Conservation (phyloP, 2,113 vertebrate species). For the Sterrhoptilus dennistouni region DNA sequence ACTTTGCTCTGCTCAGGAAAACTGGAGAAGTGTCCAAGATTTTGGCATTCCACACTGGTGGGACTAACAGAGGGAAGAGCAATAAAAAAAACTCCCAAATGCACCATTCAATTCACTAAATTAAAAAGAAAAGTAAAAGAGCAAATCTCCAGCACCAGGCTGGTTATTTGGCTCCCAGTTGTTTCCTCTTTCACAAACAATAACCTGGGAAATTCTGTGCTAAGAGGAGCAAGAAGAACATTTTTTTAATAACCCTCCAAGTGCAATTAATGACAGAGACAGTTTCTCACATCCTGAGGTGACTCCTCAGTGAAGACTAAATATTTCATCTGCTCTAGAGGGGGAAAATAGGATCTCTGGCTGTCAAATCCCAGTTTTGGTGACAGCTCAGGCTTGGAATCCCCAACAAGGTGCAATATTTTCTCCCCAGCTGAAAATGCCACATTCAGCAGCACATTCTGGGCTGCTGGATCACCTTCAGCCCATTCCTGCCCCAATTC, state of each 20-base stretch:
- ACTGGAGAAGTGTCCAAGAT: not conserved
- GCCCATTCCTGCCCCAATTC: not conserved
- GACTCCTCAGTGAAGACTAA: not conserved
- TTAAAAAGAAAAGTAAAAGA: not conserved
- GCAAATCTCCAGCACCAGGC: not conserved
- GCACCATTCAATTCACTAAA: not conserved
- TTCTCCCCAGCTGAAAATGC: not conserved
- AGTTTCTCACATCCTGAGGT: not conserved
- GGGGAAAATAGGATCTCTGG: not conserved
- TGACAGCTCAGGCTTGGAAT: not conserved
- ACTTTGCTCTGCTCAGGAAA: not conserved
- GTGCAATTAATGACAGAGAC: not conserved
- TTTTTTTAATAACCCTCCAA: not conserved
- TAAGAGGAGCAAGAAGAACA: not conserved
- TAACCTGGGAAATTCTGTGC: not conserved
- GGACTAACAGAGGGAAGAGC: not conserved
- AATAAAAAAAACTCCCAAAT: not conserved
- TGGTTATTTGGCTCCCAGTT: not conserved
- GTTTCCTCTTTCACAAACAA: not conserved
- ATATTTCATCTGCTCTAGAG: not conserved
- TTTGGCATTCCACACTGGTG: not conserved
- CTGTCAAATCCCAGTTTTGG: not conserved
- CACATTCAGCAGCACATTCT: not conserved
- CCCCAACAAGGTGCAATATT: not conserved
- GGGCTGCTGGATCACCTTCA: not conserved